Evolutionary conservation across 1,140 invertebrate genomes (phyloP).

Genomic region (Drosophila tristis): DNA sequence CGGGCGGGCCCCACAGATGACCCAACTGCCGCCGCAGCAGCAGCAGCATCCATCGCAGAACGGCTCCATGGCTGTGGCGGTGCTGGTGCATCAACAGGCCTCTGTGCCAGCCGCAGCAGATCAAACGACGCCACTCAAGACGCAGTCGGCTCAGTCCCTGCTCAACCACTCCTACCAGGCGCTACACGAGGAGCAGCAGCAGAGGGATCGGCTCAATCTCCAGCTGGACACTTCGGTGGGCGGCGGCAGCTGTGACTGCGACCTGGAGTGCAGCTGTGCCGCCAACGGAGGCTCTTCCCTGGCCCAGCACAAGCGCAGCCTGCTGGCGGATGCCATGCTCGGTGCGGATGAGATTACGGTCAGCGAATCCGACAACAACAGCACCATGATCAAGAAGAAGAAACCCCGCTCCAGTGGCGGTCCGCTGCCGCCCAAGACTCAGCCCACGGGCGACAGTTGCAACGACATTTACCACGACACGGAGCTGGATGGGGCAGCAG

Average conservation of each 20-base stretch:
- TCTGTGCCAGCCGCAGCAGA: slow-evolving; percentile 28
- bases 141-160: slow-evolving; percentile 76
- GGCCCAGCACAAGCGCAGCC: slow-evolving; percentile 67
- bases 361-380: slow-evolving; percentile 83
- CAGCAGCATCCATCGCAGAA: slow-evolving; percentile 48
- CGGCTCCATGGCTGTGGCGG: slow-evolving; percentile 70
- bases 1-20: slow-evolving; percentile 45
- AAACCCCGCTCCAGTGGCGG: slow-evolving; percentile 56
- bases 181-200: slow-evolving; percentile 59
- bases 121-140: slow-evolving; percentile 29
- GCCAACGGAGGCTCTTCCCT: slow-evolving; percentile 29
- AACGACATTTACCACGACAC: slow-evolving; percentile 75
- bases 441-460: slow-evolving; percentile 49
- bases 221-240: slow-evolving; percentile 58
- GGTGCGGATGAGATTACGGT: slow-evolving; percentile 80
- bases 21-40: slow-evolving; percentile 37
- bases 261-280: slow-evolving; percentile 72
- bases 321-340: slow-evolving; percentile 74
- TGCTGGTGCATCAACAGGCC: slow-evolving; percentile 75
- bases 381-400: slow-evolving; percentile 78
- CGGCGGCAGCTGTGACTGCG: slow-evolving; percentile 67
- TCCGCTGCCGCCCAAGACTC: slow-evolving; percentile 51
- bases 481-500: slow-evolving; percentile 64
- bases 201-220: slow-evolving; percentile 44
- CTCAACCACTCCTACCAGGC: slow-evolving; percentile 80